phyloP scores from a whole-genome alignment of 2,113 vertebrate genomes.

The Guaruba guarouba region DNA sequence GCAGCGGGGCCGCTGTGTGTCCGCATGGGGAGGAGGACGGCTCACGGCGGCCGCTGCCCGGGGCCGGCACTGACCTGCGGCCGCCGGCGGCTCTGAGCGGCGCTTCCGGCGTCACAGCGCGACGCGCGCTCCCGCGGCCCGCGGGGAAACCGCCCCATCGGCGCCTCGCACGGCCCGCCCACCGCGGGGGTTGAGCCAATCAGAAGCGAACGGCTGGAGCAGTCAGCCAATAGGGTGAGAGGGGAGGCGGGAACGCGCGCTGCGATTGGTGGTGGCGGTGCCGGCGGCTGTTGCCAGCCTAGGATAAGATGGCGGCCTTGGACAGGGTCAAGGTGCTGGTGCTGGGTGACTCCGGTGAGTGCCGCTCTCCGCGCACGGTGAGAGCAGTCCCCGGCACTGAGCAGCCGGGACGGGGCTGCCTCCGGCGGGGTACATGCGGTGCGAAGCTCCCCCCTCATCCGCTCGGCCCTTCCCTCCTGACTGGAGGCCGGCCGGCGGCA shows the following conservation, averaged over 20 bases:
- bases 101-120: neutral
- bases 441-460: rapidly evolving
- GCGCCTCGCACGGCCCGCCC: neutral
- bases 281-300: neutral
- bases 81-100: neutral
- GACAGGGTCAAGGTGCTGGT: conserved; percentile 95
- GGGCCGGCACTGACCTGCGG: conserved; percentile 43
- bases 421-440: neutral
- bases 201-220: rapidly evolving
- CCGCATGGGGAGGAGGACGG: neutral
- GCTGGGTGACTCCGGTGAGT: conserved; percentile 94
- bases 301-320: conserved; percentile 87
- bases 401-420: neutral
- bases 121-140: rapidly evolving
- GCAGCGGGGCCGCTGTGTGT: neutral
- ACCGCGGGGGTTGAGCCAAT: rapidly evolving
- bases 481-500: too few relatives aligned
- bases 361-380: neutral
- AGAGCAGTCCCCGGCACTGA: neutral
- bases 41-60: neutral
- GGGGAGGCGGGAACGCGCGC: rapidly evolving
- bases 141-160: rapidly evolving
- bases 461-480: too few relatives aligned
- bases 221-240: neutral
- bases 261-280: conserved; percentile 3